Percentiles rank a stretch among this genome's conserved stretches.
Conservation (phyloP, 2,888 invertebrate species). For the Fragum fragum region DNA sequence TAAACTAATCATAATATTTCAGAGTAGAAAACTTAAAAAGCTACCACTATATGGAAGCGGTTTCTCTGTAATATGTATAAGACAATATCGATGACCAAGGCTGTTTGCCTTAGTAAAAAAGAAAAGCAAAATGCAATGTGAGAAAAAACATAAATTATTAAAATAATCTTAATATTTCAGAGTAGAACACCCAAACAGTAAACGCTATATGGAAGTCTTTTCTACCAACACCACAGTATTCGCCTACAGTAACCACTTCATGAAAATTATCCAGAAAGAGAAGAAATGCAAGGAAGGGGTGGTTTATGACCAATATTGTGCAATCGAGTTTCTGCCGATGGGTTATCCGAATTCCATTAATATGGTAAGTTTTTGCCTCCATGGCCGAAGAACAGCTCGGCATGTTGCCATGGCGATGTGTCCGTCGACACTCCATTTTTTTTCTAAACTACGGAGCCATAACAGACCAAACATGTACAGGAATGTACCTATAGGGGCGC, state of each 20-base stretch:
- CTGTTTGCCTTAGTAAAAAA: no score
- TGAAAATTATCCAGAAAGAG: constrained; percentile 46
- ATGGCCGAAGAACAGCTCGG: no score
- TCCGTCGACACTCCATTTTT: no score
- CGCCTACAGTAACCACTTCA: constrained; percentile 61
- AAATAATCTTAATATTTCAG: constrained; percentile 20
- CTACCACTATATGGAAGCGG: no score
- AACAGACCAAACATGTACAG: no score
- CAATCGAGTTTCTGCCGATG: constrained; percentile 64
- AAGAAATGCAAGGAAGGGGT: constrained; percentile 51
- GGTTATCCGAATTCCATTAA: constrained; percentile 62
- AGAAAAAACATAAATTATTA: no score
- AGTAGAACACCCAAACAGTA: constrained; percentile 52
- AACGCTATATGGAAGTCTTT: constrained; percentile 57
- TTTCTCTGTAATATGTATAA: no score
- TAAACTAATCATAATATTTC: neutral
- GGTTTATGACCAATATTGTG: constrained; percentile 49
- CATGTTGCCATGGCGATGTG: no score
- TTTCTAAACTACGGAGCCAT: no score
- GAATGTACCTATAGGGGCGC: no score
- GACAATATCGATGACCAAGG: no score
- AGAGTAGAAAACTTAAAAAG: constrained; percentile 61
- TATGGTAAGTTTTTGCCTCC: constrained; percentile 48
- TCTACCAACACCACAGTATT: constrained; percentile 62
- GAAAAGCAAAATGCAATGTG: no score